Conservation (phyloP, 2,888 invertebrate species). For the Anoncus sp. region DNA sequence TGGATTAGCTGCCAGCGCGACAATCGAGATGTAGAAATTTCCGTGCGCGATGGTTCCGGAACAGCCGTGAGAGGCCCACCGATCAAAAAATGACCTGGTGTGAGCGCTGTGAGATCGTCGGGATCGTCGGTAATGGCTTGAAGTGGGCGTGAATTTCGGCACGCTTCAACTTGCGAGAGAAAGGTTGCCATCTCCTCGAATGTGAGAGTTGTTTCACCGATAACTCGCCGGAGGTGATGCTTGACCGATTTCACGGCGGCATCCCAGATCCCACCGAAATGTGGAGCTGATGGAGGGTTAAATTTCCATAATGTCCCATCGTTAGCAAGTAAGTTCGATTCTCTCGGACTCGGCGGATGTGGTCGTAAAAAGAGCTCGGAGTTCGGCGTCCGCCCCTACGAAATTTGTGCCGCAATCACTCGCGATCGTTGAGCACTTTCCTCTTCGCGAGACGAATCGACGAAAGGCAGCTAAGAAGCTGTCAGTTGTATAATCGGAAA, state of each 20-base stretch:
- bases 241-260: constrained; percentile 72
- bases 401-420: constrained; percentile 70
- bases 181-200: constrained; percentile 71
- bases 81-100: constrained; percentile 75
- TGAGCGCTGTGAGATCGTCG: constrained; percentile 65
- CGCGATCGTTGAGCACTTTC: constrained; percentile 46
- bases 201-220: constrained; percentile 63
- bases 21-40: constrained; percentile 60
- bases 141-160: constrained; percentile 72
- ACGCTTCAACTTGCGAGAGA: constrained; percentile 68
- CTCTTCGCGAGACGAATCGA: constrained; percentile 64
- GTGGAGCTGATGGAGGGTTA: constrained; percentile 70
- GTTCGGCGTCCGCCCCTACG: constrained; percentile 62
- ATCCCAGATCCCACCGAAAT: constrained; percentile 66
- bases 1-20: constrained; percentile 66
- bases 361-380: constrained; percentile 23
- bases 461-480: constrained; percentile 63
- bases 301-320: constrained; percentile 69
- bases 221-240: constrained; percentile 62
- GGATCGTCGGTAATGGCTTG: constrained; percentile 65
- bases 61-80: constrained; percentile 64
- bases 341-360: not conserved
- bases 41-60: constrained; percentile 66
- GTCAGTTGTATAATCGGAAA: constrained; percentile 58
- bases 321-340: constrained; percentile 12